phyloP scores from a whole-genome alignment of 2,797 vertebrate species.

The Acrossocheilus wenchowensis region DNA sequence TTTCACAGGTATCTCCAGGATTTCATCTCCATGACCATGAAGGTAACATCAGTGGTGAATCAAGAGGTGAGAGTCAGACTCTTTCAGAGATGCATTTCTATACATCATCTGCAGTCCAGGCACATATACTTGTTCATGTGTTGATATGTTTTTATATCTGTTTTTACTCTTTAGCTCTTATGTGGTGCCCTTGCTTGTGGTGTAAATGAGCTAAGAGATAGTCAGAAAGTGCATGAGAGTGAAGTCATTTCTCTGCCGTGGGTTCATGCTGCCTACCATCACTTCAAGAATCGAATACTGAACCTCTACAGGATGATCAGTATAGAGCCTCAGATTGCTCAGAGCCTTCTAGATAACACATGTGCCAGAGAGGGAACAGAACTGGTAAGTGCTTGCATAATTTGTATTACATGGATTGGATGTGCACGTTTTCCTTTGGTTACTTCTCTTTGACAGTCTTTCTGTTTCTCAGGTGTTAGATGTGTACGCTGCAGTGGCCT shows the following conservation, averaged over 20 bases:
- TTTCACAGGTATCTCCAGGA: slow-evolving; percentile 85
- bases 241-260: slow-evolving; percentile 76
- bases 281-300: slow-evolving; percentile 88
- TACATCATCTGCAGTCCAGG: neutral
- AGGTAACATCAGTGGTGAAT: slow-evolving; percentile 72
- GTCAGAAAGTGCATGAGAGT: slow-evolving; percentile 45
- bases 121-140: neutral
- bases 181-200: slow-evolving; percentile 80
- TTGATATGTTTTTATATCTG: neutral
- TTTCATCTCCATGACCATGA: slow-evolving; percentile 85
- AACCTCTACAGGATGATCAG: slow-evolving; percentile 87
- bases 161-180: slow-evolving; percentile 78
- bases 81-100: neutral
- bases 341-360: slow-evolving; percentile 64
- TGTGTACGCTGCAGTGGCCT: slow-evolving; percentile 82
- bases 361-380: slow-evolving; percentile 63
- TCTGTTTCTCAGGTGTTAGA: slow-evolving; percentile 79
- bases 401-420: no score
- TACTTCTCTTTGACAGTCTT: neutral
- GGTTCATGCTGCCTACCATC: slow-evolving; percentile 85
- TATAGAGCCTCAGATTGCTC: slow-evolving; percentile 76
- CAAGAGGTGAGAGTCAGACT: slow-evolving; percentile 75
- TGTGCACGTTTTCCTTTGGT: neutral
- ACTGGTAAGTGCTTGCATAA: slow-evolving; percentile 65
- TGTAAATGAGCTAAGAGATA: slow-evolving; percentile 74